These are phyloP conservation scores for Troilus luridus DNA, from an alignment of 2,888 invertebrate genomes.

Conservation along the genomic window DNA sequence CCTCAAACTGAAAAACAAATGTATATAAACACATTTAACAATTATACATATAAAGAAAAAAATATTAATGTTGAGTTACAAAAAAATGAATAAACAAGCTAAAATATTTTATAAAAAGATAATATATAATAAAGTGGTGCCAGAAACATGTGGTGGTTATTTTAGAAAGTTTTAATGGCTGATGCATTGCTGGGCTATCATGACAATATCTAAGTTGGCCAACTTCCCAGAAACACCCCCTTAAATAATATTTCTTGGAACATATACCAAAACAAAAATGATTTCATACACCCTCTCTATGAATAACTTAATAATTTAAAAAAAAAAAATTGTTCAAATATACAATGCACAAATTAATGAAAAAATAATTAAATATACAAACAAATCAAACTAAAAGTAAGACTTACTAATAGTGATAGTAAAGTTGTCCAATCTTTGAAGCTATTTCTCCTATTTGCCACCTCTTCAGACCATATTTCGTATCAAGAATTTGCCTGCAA, in stretches of 20 bases:
- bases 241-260: conserved; percentile 14
- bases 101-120: not conserved
- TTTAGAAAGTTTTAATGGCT: conserved; percentile 52
- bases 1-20: conserved; percentile 78
- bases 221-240: conserved; percentile 58
- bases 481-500: conserved; percentile 83
- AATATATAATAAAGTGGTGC: not conserved
- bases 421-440: conserved; percentile 97
- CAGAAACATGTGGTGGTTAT: conserved; percentile 31
- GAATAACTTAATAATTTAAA: not conserved
- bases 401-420: conserved; percentile 97
- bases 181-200: conserved; percentile 51
- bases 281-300: not conserved
- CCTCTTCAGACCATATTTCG: conserved; percentile 93
- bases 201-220: conserved; percentile 55
- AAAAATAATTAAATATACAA: not conserved
- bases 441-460: conserved; percentile 99
- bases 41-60: conserved; percentile 37
- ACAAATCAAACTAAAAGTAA: not conserved
- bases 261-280: conserved; percentile 32
- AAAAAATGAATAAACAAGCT: not conserved
- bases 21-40: conserved; percentile 61
- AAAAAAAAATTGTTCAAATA: not conserved
- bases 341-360: not conserved
- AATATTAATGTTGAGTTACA: not conserved